Conservation (phyloP, 2,888 invertebrate genomes). For the Archips crataeganus region DNA sequence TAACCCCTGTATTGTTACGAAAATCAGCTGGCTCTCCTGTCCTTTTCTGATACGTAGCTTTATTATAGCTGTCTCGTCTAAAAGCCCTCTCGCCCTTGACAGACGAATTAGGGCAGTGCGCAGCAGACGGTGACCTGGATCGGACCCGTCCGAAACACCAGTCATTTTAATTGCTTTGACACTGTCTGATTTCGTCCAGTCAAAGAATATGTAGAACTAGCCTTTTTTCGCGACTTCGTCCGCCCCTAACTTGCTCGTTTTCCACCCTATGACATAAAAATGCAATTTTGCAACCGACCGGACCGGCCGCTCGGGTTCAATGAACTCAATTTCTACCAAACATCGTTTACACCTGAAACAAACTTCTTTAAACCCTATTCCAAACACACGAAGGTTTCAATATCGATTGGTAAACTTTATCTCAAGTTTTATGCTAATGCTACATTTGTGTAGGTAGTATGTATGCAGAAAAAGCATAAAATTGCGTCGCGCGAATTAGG, state of each 20-base stretch:
- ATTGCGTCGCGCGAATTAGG: not conserved
- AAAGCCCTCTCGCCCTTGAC: conserved; percentile 68
- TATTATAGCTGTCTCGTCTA: conserved; percentile 48
- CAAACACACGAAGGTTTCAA: not conserved
- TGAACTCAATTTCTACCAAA: conserved; percentile 23
- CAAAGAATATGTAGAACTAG: too few relatives aligned
- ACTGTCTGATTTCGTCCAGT: not conserved
- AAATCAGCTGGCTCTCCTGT: conserved; percentile 41
- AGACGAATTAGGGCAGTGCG: conserved; percentile 54
- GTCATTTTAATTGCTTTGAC: conserved; percentile 21
- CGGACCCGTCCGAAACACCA: conserved; percentile 47
- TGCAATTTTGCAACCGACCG: conserved; percentile 18
- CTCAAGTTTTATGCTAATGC: conserved; percentile 38
- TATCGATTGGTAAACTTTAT: conserved; percentile 20
- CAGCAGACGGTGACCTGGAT: conserved; percentile 66
- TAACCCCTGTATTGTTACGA: not conserved
- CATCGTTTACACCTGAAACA: not conserved
- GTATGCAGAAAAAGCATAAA: conserved; percentile 9
- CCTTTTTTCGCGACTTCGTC: too few relatives aligned
- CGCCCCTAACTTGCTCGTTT: too few relatives aligned
- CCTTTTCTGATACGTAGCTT: conserved; percentile 46
- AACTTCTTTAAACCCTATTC: conserved; percentile 15
- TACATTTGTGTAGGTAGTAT: conserved; percentile 14
- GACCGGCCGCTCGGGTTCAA: conserved; percentile 16
- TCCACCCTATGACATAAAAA: conserved; percentile 4